Evolutionary conservation across 2,888 invertebrate genomes (phyloP), one percentile per base, ranked within the genome.

Genomic region (Crocallis elinguaria): DNA sequence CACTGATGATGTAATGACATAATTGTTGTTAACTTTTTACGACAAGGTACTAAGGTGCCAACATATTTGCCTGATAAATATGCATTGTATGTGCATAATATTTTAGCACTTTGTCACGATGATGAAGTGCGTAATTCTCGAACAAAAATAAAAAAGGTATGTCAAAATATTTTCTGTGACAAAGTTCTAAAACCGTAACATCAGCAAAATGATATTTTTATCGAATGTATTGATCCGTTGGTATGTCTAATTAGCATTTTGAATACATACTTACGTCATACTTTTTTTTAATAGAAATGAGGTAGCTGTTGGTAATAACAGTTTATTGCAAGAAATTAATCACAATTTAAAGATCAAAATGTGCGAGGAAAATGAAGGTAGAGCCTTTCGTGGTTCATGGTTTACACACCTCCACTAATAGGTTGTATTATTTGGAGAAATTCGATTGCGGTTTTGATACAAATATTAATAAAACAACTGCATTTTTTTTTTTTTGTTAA

Each of bases 231-330:
- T 79, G 76, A 65, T 62, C 54, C 56, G 59, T 73, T 60, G 70
- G 65, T 64, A 78, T 23, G 79, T 75, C 81, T 85, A 82, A 85
- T 87, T 87, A 83, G 74, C 81, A 83, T 82, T 73, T 67, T 70
- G 69, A 70, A 75, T 66, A 58, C 52, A 62, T 60, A 50, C 30
- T 56, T 66, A 58, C 52, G 62, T 60, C 52, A 33, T 56, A 39
- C 21, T 30, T 25, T 49, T 50, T 44, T 9, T 42, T 3, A 9
- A 33, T 32, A 42, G 25, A 43, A 55, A 44, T 49, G 53, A 37
- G 54, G 57, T 53, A 56, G 60, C 60, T 25, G 36, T 17, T 32
- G 33, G 41, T 16, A 42, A 11, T 13, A 16, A 23, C 23, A 13
- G 33, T 16, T 17, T 16, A 16, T 39, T 11, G 3, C 6, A 25